Base-by-base conservation (phyloP, 2,113 vertebrate genomes). In the Calyptomena viridis region DNA sequence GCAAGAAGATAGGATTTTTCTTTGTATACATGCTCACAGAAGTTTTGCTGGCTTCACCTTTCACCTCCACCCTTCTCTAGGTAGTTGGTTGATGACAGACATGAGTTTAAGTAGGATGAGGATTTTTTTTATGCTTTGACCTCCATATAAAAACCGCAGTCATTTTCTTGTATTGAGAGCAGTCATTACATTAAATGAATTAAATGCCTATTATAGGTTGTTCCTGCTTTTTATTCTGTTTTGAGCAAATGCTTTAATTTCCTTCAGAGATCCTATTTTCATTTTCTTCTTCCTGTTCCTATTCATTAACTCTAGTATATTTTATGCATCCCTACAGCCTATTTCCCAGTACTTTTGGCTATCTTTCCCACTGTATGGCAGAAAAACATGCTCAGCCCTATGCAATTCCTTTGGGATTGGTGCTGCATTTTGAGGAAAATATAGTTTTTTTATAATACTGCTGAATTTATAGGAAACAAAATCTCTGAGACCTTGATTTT, bases 201-300 rank as follows among this genome's bases (percentile, higher is more conserved):
- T 86, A 93, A 76, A 75, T 80, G 13, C 35, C 19, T 90, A 3
- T 88, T 91, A 56, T 8, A 77, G 40, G 9, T 72, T 75, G 17
- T 49, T 95, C 14, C 60, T 88, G 27, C 16, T 86, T 85, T 90
- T 81, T 53, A 56, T 63, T 91, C 15, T 56, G 4, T 63, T 96
- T 78, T 73, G 74, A 93, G 71, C 37, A 91, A 84, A 50, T 76
- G 53, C 74, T 89, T 94, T 79, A 58, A 62, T 91, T 95, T 91
- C 50, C 56, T 59, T 83, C 53, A 62, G 37, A 93, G 87, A 69
- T 63, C 5, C 5, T 75, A 15, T 86, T 94, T 79, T 42, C 9
- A 6, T 88, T 52, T 22, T 86, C 25, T 89, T 83, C 31, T 88
- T 92, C 79, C 82, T 78, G 39, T 87, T 86, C 59, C 47, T 76